A percentile compares a stretch with the other conserved stretches of the same genome.
Conservation (phyloP, 2,888 invertebrate species). For the Agriopis leucophaearia region DNA sequence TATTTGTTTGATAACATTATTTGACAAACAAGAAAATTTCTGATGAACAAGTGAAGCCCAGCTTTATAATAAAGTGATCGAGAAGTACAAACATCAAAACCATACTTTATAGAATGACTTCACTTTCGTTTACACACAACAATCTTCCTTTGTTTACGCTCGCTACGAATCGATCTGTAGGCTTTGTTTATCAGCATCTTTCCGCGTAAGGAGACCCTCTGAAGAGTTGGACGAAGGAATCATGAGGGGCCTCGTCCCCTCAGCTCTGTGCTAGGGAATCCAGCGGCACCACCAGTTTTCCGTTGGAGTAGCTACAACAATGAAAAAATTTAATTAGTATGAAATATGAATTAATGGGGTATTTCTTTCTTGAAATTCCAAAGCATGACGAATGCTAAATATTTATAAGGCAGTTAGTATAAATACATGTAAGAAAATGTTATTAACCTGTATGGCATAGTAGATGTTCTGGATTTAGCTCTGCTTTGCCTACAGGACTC, state of each 20-base stretch:
- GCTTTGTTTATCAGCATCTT: constrained; percentile 58
- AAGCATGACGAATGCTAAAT: constrained; percentile 26
- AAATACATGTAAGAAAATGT: constrained; percentile 50
- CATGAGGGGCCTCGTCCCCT: constrained; percentile 74
- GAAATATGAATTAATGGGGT: not conserved
- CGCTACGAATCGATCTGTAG: constrained; percentile 38
- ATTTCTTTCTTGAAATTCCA: constrained; percentile 11
- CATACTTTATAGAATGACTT: constrained; percentile 15
- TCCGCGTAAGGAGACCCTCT: constrained; percentile 71
- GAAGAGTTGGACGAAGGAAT: constrained; percentile 77
- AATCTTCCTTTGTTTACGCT: constrained; percentile 21
- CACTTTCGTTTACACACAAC: constrained; percentile 15
- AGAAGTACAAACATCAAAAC: constrained; percentile 17
- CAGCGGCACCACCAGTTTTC: constrained; percentile 87
- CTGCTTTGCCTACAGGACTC: constrained; percentile 85
- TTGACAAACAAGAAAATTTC: constrained; percentile 2
- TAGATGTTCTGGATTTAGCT: constrained; percentile 85
- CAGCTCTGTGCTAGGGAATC: constrained; percentile 86
- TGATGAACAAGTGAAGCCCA: constrained; percentile 7
- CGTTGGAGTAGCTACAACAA: constrained; percentile 86
- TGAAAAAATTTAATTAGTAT: constrained; percentile 48
- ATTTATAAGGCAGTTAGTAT: constrained; percentile 42
- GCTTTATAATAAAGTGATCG: constrained; percentile 9
- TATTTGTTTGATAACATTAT: constrained; percentile 18
- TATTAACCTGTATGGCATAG: constrained; percentile 85